Conservation (phyloP, 2,113 vertebrate species). For the Semnornis frantzii region DNA sequence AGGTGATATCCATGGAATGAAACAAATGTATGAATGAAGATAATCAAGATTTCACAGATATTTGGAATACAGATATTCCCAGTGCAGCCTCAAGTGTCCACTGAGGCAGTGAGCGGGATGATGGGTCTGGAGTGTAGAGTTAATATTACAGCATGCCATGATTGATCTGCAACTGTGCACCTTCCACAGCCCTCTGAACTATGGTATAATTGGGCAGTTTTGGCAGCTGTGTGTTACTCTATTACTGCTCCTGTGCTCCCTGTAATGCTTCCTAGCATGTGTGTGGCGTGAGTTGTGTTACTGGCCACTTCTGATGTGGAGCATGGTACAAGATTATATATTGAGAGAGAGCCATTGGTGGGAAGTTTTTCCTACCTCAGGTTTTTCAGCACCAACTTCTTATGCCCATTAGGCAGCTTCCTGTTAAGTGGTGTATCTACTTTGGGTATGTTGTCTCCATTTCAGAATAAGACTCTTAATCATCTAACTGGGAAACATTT, state of each 20-base stretch:
- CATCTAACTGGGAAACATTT: background rate
- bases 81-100: background rate
- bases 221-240: background rate
- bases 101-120: background rate
- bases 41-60: accelerated
- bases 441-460: background rate
- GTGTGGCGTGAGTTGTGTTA: background rate
- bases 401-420: background rate
- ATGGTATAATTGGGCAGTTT: background rate
- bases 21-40: background rate
- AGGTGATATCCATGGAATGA: background rate
- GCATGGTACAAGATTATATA: background rate
- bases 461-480: background rate
- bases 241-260: background rate
- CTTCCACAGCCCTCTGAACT: background rate
- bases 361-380: background rate
- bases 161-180: background rate
- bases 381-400: background rate
- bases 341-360: background rate
- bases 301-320: background rate
- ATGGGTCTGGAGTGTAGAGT: background rate
- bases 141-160: background rate
- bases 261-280: background rate
- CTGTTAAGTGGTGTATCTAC: background rate
- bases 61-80: background rate